phyloP scores from a whole-genome alignment of 2,888 invertebrate genomes.

The Holacanthella duospinosa region DNA sequence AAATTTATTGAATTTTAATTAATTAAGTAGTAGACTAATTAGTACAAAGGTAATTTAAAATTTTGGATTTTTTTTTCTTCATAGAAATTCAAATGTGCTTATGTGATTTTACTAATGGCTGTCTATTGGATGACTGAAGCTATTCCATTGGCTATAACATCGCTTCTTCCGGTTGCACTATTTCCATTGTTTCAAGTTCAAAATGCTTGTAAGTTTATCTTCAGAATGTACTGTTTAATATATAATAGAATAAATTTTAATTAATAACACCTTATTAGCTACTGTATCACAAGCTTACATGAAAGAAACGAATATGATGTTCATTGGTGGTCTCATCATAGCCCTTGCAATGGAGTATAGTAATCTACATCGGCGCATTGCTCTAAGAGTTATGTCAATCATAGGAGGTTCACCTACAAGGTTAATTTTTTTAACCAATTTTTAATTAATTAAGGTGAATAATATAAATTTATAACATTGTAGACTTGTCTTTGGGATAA shows the following conservation, averaged over 20 bases:
- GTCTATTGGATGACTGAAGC: conserved; percentile 74
- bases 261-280: conserved; percentile 8
- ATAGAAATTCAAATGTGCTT: conserved; percentile 62
- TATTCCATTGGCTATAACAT: conserved; percentile 69
- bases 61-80: not conserved
- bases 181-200: conserved; percentile 74
- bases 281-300: conserved; percentile 25
- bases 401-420: conserved; percentile 26
- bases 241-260: not conserved
- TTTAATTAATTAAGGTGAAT: no score
- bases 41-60: not conserved
- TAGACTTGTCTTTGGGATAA: conserved; percentile 6
- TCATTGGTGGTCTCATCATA: conserved; percentile 44
- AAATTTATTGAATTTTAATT: not conserved
- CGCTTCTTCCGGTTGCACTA: conserved; percentile 68
- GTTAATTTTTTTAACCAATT: conserved; percentile 10
- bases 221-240: not conserved
- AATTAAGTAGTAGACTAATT: not conserved
- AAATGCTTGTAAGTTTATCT: conserved; percentile 41
- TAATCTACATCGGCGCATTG: conserved; percentile 45
- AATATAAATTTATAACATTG: not conserved
- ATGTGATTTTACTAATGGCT: conserved; percentile 70
- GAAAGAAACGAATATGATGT: conserved; percentile 38
- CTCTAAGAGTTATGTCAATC: conserved; percentile 42
- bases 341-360: conserved; percentile 46